phyloP scores from a whole-genome alignment of 2,888 invertebrate species.

The Machimus atricapillus region DNA sequence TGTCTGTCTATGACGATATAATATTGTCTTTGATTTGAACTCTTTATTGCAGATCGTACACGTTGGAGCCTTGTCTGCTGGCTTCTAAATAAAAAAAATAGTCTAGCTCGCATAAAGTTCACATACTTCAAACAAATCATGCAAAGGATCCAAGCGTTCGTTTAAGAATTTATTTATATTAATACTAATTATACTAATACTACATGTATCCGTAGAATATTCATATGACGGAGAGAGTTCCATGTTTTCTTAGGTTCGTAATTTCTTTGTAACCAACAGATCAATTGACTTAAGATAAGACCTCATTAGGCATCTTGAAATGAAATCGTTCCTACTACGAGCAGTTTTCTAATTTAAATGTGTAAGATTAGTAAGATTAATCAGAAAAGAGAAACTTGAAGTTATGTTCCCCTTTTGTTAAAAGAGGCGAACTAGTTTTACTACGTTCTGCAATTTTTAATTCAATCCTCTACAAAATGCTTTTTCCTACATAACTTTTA shows the following conservation, averaged over 20 bases:
- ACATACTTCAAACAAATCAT: neutral
- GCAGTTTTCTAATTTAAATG: no score
- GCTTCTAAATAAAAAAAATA: conserved; percentile 53
- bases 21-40: conserved; percentile 68
- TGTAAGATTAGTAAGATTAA: no score
- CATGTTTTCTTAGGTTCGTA: neutral
- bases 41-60: conserved; percentile 69
- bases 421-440: no score
- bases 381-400: no score
- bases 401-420: no score
- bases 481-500: no score
- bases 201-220: neutral
- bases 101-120: neutral
- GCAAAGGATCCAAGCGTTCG: neutral
- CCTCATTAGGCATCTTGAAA: no score
- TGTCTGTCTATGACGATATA: conserved; percentile 70
- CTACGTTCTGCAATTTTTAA: no score
- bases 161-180: neutral
- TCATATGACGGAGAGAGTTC: neutral
- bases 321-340: no score
- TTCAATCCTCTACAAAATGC: no score
- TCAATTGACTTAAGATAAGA: no score
- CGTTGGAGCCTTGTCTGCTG: conserved; percentile 67
- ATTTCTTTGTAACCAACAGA: no score
- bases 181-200: neutral